Evolutionary conservation across 1,140 invertebrate species (phyloP), one percentile per base, ranked within the genome.

Genomic region (Drosophila mojavensis): DNA sequence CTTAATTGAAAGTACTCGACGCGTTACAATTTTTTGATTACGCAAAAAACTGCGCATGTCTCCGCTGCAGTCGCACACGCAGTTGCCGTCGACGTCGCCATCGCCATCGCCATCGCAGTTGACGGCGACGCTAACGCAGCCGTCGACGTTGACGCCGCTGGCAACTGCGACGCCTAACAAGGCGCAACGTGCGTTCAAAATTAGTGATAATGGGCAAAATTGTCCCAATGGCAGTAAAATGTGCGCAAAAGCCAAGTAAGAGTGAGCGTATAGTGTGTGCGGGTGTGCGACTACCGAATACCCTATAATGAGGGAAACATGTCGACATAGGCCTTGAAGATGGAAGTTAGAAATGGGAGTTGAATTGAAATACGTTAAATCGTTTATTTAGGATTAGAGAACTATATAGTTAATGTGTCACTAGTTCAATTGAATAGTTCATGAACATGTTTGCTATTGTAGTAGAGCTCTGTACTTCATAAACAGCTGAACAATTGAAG

Each of bases 141-240:
- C 69, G 55, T 43, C 47, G 15, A 30, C 74, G 51, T 51, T 36
- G 61, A 15, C 63, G 13, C 45, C 54, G 48, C 30, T 30, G 50
- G 24, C 50, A 5, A 54, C 72, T 48, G 67, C 78, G 70, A 75
- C 78, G 78, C 78, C 78, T 84, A 85, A 86, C 78, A 85, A 86
- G 82, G 70, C 66, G 47, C 78, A 63, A 64, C 67, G 66, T 67
- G 78, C 81, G 75, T 86, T 79, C 63, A 84, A 88, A 88, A 88
- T 88, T 83, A 84, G 84, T 88, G 84, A 88, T 89, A 88, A 88
- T 88, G 80, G 84, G 77, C 84, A 84, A 88, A 84, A 88, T 88
- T 88, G 84, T 88, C 74, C 80, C 84, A 88, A 84, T 88, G 85
- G 80, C 74, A 88, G 30, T 50, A 82, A 62, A 56, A 58, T 48